These are phyloP conservation scores for Rhopilema esculentum DNA, from an alignment of 30 jellyfish, hydroid and myxozoan species.

Conservation along the genomic window DNA sequence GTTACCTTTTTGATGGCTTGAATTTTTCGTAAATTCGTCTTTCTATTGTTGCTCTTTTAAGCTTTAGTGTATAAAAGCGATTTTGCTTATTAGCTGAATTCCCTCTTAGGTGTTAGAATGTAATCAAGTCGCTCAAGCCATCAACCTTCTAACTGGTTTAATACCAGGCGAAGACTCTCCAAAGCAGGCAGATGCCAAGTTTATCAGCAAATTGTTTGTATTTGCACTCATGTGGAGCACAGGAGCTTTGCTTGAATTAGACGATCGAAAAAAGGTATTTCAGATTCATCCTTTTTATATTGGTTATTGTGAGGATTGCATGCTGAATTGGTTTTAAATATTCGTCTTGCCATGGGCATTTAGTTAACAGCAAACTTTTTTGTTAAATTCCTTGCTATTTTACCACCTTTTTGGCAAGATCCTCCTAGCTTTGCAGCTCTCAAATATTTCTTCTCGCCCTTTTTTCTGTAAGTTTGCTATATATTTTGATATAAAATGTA, in stretches of 20 bases:
- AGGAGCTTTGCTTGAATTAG: conserved; percentile 89
- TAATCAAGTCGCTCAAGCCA: conserved; percentile 86
- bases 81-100: no score
- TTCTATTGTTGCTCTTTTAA: no score
- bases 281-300: background rate
- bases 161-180: conserved; percentile 84
- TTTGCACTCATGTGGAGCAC: conserved; percentile 92
- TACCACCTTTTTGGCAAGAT: background rate
- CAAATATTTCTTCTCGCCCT: no score
- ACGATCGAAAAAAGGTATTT: conserved; percentile 83
- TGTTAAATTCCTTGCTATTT: background rate
- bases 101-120: conserved; percentile 70
- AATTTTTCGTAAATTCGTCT: no score
- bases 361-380: no score
- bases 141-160: conserved; percentile 74
- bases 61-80: no score
- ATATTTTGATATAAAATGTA: no score
- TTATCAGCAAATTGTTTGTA: conserved; percentile 73
- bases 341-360: no score
- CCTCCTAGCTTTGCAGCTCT: background rate
- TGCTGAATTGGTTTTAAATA: background rate
- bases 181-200: conserved; percentile 61
- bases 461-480: no score
- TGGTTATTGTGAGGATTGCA: background rate
- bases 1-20: no score